Evolutionary conservation across 2,113 vertebrate genomes (phyloP).

Genomic region (Lethenteron camtschaticum): DNA sequence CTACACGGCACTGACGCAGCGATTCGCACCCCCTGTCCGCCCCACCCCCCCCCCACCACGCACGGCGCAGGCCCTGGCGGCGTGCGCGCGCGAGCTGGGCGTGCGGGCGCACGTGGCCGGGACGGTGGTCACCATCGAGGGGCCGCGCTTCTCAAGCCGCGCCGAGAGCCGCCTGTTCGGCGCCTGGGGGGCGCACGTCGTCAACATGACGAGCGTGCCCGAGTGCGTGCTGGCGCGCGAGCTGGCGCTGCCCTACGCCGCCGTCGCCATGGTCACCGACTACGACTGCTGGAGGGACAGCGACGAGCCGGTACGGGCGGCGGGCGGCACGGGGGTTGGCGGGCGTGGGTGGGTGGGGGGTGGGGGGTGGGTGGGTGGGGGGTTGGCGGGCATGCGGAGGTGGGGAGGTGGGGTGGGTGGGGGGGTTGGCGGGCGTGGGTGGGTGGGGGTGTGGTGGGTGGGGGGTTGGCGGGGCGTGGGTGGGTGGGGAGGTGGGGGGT

Average conservation of each 20-base stretch:
- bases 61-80: conserved; percentile 40
- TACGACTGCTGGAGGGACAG: conserved; percentile 95
- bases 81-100: conserved; percentile 49
- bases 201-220: conserved; percentile 94
- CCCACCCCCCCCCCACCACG: no score
- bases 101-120: conserved; percentile 60
- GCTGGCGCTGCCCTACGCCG: conserved; percentile 71
- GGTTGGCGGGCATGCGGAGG: no score
- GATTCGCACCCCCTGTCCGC: no score
- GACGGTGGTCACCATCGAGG: conserved; percentile 66
- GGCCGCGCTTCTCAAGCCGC: conserved; percentile 73
- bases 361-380: no score
- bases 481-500: no score
- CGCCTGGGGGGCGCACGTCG: conserved; percentile 69
- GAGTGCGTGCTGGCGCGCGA: conserved; percentile 89
- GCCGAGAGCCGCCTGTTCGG: conserved; percentile 78
- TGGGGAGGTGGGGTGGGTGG: no score
- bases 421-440: no score
- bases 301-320: conserved; percentile 56
- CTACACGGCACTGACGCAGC: no score
- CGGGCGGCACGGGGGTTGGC: neutral
- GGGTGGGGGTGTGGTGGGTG: no score
- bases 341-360: neutral
- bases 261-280: conserved; percentile 90
- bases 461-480: neutral